A percentile compares a stretch with the other conserved stretches of the same genome.
These are phyloP conservation scores for Plectropomus leopardus DNA, from an alignment of 2,113 vertebrate genomes.

Conservation along the genomic window DNA sequence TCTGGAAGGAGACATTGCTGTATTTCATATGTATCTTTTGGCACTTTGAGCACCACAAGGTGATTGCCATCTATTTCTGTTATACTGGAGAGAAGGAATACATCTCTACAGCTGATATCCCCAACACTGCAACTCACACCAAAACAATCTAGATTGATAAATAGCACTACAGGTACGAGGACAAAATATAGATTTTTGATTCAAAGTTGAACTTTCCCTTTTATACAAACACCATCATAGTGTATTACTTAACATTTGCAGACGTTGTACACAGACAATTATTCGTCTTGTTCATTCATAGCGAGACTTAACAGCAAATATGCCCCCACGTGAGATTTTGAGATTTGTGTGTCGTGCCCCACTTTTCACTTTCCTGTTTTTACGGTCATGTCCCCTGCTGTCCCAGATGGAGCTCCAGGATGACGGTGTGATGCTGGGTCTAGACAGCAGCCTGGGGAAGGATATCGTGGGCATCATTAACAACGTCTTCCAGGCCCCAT, in stretches of 20 bases:
- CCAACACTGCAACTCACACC: no score
- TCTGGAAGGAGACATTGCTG: no score
- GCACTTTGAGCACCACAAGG: no score
- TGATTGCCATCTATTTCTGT: no score
- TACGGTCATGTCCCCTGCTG: slow-evolving; percentile 3
- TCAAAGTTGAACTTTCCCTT: no score
- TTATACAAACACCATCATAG: background rate
- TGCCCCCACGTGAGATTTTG: slow-evolving; percentile 58
- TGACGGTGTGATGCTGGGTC: slow-evolving; percentile 94
- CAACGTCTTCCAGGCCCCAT: slow-evolving; percentile 98
- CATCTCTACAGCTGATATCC: no score
- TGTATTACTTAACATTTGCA: background rate
- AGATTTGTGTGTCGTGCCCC: slow-evolving; percentile 44
- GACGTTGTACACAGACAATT: background rate
- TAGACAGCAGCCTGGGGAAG: slow-evolving; percentile 95
- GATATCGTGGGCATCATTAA: slow-evolving; percentile 98
- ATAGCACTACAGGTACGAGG: no score
- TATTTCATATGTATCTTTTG: no score
- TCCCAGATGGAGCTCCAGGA: slow-evolving; percentile 98
- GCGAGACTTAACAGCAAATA: slow-evolving; percentile 10
- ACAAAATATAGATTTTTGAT: no score
- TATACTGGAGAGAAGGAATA: no score
- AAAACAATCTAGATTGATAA: no score
- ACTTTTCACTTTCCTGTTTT: slow-evolving; percentile 49
- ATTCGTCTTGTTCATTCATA: slow-evolving; percentile 9